Evolutionary conservation across 2,888 invertebrate species (phyloP).

Genomic region (Caenorhabditis sp.): DNA sequence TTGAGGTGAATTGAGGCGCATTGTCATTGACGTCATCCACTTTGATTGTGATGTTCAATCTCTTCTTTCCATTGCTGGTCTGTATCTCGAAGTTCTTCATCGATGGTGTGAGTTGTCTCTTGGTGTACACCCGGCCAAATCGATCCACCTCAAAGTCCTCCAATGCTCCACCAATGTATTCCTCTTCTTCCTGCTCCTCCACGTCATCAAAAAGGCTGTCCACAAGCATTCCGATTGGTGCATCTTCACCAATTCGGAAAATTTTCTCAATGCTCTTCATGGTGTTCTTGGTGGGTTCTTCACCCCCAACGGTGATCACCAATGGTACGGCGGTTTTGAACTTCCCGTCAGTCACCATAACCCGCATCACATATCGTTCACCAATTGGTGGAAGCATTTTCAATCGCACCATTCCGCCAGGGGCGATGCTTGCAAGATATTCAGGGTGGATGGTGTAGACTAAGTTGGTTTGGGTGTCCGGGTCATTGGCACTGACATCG

Average conservation of each 20-base stretch:
- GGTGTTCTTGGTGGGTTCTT: background rate
- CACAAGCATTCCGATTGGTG: background rate
- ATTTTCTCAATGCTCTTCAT: too few relatives aligned
- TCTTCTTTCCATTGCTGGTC: background rate
- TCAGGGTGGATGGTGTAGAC: constrained; percentile 67
- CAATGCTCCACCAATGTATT: background rate
- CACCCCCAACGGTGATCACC: constrained; percentile 26
- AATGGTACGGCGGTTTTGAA: constrained; percentile 40
- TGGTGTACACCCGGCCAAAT: background rate
- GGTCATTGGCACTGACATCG: background rate
- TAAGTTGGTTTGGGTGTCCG: constrained; percentile 73
- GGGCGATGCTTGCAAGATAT: constrained; percentile 28
- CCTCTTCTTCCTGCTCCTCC: background rate
- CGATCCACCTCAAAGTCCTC: background rate
- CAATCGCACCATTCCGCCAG: constrained; percentile 12
- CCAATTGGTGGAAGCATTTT: constrained; percentile 23
- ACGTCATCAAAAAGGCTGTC: constrained; percentile 18
- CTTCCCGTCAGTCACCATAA: constrained; percentile 50
- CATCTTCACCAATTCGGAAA: too few relatives aligned
- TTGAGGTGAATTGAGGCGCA: constrained; percentile 29
- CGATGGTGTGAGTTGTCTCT: background rate
- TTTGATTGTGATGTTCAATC: background rate
- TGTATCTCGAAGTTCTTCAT: constrained; percentile 2
- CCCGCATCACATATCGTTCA: constrained; percentile 44
- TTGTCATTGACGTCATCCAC: constrained; percentile 39